Evolutionary conservation across 2,888 invertebrate species (phyloP).

Genomic region (Phaonia tiefii): DNA sequence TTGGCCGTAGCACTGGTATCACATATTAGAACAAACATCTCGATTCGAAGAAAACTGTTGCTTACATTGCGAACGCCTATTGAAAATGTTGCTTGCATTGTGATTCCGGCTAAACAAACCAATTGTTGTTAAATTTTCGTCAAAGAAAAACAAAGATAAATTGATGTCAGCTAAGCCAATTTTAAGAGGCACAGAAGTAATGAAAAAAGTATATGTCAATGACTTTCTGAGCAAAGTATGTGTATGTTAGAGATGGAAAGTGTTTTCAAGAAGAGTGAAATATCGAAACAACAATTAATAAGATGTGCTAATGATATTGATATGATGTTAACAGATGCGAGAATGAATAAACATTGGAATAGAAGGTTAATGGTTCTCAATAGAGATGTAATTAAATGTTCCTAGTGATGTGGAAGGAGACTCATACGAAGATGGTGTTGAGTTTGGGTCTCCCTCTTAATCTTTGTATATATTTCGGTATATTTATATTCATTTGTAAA

Average conservation of each 20-base stretch:
- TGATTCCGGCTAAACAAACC: too few relatives aligned
- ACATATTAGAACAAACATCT: too few relatives aligned
- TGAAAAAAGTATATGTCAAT: conserved; percentile 22
- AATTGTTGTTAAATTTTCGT: too few relatives aligned
- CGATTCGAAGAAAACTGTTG: too few relatives aligned
- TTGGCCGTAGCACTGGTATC: too few relatives aligned
- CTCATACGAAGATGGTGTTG: background rate
- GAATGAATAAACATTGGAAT: background rate
- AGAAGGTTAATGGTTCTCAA: background rate
- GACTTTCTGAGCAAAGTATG: conserved; percentile 22
- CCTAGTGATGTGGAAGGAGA: too few relatives aligned
- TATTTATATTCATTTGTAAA: too few relatives aligned
- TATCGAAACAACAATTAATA: background rate
- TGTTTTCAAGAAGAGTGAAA: conserved; percentile 26
- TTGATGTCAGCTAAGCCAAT: background rate
- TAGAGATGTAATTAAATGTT: background rate
- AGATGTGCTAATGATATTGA: conserved; percentile 28
- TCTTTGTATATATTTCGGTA: too few relatives aligned
- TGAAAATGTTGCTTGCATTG: too few relatives aligned
- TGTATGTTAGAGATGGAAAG: conserved; percentile 15
- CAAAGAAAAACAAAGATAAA: too few relatives aligned
- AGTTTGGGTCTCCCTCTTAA: background rate
- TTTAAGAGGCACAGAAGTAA: conserved; percentile 7
- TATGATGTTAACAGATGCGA: conserved; percentile 27
- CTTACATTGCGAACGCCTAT: too few relatives aligned